These are phyloP conservation scores for Myripristis murdjan DNA, from an alignment of 2,797 vertebrate genomes.

Conservation along the genomic window DNA sequence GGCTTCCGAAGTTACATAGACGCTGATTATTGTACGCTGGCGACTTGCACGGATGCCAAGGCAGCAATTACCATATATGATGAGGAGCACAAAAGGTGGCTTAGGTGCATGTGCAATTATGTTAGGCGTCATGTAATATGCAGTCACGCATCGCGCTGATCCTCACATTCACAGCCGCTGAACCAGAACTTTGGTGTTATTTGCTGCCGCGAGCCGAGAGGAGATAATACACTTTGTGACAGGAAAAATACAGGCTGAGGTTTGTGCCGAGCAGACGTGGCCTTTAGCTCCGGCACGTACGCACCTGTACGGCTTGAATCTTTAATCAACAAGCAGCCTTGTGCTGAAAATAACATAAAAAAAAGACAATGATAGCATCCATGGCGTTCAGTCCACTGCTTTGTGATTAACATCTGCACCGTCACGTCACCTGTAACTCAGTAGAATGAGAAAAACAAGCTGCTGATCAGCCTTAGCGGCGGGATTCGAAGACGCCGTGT, in stretches of 20 bases:
- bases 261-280: constrained; percentile 54
- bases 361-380: neutral
- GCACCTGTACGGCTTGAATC: constrained; percentile 42
- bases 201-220: neutral
- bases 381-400: neutral
- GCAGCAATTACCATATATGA: constrained; percentile 51
- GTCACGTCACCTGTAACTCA: no score
- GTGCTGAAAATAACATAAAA: constrained; percentile 14
- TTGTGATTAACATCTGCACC: no score
- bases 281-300: constrained; percentile 39
- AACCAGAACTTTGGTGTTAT: constrained; percentile 23
- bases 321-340: constrained; percentile 38
- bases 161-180: constrained; percentile 27
- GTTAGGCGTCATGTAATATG: constrained; percentile 12
- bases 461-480: neutral
- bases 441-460: neutral
- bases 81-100: constrained; percentile 37
- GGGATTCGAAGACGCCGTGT: neutral
- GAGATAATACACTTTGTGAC: constrained; percentile 49
- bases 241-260: constrained; percentile 47
- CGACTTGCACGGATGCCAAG: constrained; percentile 30
- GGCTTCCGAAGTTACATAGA: constrained; percentile 12
- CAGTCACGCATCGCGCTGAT: constrained; percentile 15
- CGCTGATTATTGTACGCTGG: constrained; percentile 14
- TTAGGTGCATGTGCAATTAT: constrained; percentile 43